Percentiles rank a stretch among this genome's conserved stretches.
These are phyloP conservation scores for Cassiopea andromeda DNA, from an alignment of 30 jellyfish, hydroid and myxozoan genomes.

Conservation along the genomic window DNA sequence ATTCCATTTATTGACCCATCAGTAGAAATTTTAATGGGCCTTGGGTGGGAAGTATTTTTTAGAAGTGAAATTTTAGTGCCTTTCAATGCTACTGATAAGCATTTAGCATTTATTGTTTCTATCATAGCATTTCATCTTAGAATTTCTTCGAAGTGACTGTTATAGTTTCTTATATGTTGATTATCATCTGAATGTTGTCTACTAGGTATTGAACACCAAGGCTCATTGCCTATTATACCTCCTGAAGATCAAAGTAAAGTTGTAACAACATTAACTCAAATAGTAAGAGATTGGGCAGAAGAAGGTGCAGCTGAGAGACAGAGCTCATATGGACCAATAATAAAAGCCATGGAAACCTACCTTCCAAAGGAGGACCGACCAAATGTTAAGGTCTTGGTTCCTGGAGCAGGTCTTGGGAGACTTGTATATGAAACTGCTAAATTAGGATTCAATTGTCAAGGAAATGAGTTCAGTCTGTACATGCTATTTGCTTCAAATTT, in stretches of 20 bases:
- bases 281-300: constrained; percentile 96
- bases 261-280: constrained; percentile 89
- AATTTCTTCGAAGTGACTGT: too few species aligned
- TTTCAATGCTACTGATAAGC: background rate
- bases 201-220: background rate
- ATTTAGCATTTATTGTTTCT: background rate
- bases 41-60: too few species aligned
- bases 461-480: constrained; percentile 92
- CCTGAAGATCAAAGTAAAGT: constrained; percentile 87
- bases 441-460: constrained; percentile 90
- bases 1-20: too few species aligned
- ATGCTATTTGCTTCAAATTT: constrained; percentile 98
- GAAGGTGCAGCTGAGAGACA: constrained; percentile 90
- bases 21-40: too few species aligned
- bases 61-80: too few species aligned
- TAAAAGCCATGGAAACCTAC: constrained; percentile 68
- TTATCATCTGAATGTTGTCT: background rate
- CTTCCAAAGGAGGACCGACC: constrained; percentile 62
- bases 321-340: constrained; percentile 73
- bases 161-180: too few species aligned
- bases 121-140: background rate
- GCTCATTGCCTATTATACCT: constrained; percentile 35
- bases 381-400: constrained; percentile 77
- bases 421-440: constrained; percentile 89
- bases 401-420: constrained; percentile 99